phyloP scores from a whole-genome alignment of 2,888 invertebrate species.

The Cosmia trapezina region DNA sequence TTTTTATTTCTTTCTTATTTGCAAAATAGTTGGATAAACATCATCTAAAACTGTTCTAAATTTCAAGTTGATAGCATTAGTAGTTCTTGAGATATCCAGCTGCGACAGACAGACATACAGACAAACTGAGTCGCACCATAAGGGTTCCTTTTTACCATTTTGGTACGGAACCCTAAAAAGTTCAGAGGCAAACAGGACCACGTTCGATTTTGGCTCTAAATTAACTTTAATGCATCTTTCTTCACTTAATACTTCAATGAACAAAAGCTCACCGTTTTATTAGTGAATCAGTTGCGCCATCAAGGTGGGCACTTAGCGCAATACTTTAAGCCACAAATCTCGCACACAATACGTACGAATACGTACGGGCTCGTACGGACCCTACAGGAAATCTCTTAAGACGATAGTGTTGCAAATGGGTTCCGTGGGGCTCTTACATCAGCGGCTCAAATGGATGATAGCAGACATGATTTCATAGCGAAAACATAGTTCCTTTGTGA shows the following conservation, averaged over 20 bases:
- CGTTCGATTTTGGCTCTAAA: not conserved
- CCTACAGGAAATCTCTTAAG: constrained; percentile 68
- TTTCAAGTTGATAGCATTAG: too few relatives aligned
- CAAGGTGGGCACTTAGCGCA: constrained; percentile 68
- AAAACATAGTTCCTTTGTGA: too few relatives aligned
- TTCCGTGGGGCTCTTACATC: constrained; percentile 50
- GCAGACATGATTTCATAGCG: too few relatives aligned
- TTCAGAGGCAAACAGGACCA: not conserved
- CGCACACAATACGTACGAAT: constrained; percentile 60
- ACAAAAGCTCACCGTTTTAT: constrained; percentile 31
- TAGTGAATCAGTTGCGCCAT: constrained; percentile 51
- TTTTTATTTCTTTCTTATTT: too few relatives aligned
- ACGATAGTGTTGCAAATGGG: constrained; percentile 73
- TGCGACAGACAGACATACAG: too few relatives aligned
- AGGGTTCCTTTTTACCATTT: too few relatives aligned
- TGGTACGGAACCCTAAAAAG: not conserved
- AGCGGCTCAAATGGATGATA: constrained; percentile 20
- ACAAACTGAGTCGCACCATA: too few relatives aligned
- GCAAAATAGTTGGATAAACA: too few relatives aligned
- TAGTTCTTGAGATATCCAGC: too few relatives aligned
- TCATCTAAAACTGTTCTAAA: too few relatives aligned
- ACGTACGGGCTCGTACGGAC: constrained; percentile 42
- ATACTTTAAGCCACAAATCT: constrained; percentile 72
- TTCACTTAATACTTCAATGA: constrained; percentile 20
- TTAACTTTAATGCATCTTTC: constrained; percentile 3